Base-by-base conservation (phyloP, 2,888 invertebrate genomes). In the Drosophila tanythrix region DNA sequence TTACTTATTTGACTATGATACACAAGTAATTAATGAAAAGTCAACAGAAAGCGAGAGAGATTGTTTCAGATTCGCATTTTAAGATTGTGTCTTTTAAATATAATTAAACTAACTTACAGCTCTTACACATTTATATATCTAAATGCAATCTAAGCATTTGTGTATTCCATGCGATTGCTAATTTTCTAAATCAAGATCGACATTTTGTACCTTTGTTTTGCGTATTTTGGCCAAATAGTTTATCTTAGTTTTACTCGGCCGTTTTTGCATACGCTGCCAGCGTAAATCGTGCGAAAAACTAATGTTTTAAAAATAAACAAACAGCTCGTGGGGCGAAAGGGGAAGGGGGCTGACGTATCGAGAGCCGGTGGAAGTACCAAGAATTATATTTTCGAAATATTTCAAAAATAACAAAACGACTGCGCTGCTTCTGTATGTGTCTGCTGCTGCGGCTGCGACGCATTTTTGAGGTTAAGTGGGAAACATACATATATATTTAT, bases 301-400 rank as follows among this genome's bases (percentile, higher is more conserved):
- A 77, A 74, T 76, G 76, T 81, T 81, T 84, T 88, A 85, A 82
- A 85, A 85, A 86, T 88, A 85, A 83, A 86, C 85, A 86, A 85
- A 83, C 77, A 79, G 74, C 55, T 57, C 40, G 27, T 38, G 27
- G 2, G 25, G 15, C 15, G 25, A 25, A 15, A 15, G 13, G 43
- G 31, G 21, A 5, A 18, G 4, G 46, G 40, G 36, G 27, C 43
- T 21, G 31, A 43, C 38, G 60, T 57, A 67, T 76, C n/a, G 65
- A 72, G 73, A 70, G 71, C 79, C 81, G 79, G 81, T 70, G 59
- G 69, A 69, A 71, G 75, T 61, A 65, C 59, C 68, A 71, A 72
- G 71, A 80, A 72, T 76, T 71, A 82, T 82, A 84, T 74, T 75
- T 84, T 87, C 60, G 76, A 88, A 88, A 85, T 85, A 83, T 78